Evolutionary conservation across 2,797 vertebrate genomes (phyloP), one percentile per base, ranked within the genome.

Genomic region (Hemibagrus guttatus): DNA sequence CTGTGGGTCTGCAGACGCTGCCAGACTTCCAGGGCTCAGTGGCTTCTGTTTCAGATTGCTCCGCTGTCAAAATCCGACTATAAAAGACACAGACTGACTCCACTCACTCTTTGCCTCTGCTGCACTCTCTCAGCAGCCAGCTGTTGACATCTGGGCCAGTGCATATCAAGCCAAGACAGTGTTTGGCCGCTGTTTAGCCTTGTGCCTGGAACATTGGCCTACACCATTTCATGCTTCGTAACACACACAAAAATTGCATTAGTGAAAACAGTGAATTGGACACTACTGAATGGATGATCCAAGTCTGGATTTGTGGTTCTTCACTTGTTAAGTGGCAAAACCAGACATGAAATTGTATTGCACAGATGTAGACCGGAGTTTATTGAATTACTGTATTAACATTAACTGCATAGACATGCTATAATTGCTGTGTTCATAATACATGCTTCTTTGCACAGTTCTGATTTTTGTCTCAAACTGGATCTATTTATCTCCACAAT

Each of bases 11-110:
- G 84, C 91, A 92, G 92, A 92, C 92, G 92, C 91, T 92, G 92
- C 90, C 86, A 90, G 78, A 93, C 92, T 90, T 93, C 87, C 84
- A 21, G 90, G 86, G 92, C 91, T 89, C 89, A 87, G 89, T 90
- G 91, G 93, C 92, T 95, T 91, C 61, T 92, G 90, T 95, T 95
- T 93, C 93, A 94, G 91, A 87, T 91, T 58, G 71, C 89, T 88
- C 89, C 80, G 89, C 87, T 91, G 88, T 92, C 84, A 89, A 90
- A 91, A 31, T 81, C 19, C 72, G 63, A 86, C 49, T 84, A 56
- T 86, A 74, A 89, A 80, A 35, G 85, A 90, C 58, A 86, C 59
- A 66, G 68, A 83, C 75, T 72, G 64, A 76, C 76, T 80, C 69
- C 52, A 69, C 58, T 81, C 66, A 69, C 78, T 87, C 46, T 78